Percentiles rank a stretch among this genome's conserved stretches.
Conservation (phyloP, 2,113 vertebrate species). For the Tachysurus vachellii region DNA sequence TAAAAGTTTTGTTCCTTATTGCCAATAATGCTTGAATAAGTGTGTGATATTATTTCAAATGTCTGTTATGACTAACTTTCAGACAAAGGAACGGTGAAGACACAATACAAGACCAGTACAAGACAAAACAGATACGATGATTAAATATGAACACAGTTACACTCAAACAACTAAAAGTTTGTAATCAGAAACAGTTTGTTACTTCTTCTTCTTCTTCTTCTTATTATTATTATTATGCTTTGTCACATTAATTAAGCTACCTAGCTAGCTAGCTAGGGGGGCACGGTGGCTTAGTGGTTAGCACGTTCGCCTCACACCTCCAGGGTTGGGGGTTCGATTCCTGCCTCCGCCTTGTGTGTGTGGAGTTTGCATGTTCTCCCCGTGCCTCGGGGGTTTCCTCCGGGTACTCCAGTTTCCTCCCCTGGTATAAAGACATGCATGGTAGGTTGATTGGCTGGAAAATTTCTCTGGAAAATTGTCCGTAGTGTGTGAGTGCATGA, state of each 20-base stretch:
- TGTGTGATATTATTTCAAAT: background rate
- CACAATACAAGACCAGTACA: background rate
- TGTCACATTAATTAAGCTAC: background rate
- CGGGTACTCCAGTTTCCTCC: no score
- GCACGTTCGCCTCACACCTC: no score
- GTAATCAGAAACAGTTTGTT: background rate
- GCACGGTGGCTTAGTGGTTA: no score
- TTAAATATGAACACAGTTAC: background rate
- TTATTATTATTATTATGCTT: background rate
- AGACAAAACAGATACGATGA: background rate
- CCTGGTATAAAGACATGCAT: no score
- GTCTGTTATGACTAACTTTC: background rate
- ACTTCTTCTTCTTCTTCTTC: background rate
- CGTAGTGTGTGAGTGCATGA: no score
- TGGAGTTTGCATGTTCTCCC: no score
- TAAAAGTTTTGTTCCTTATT: background rate
- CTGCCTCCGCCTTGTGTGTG: no score
- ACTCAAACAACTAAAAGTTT: background rate
- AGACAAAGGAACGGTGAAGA: background rate
- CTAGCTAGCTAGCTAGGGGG: background rate
- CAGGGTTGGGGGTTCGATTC: no score
- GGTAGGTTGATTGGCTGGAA: no score
- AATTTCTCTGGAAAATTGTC: no score
- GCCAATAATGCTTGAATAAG: background rate
- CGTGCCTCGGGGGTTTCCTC: no score